Evolutionary conservation across 2,888 invertebrate genomes (phyloP), one percentile per base, ranked within the genome.

Genomic region (Oligia latruncula): DNA sequence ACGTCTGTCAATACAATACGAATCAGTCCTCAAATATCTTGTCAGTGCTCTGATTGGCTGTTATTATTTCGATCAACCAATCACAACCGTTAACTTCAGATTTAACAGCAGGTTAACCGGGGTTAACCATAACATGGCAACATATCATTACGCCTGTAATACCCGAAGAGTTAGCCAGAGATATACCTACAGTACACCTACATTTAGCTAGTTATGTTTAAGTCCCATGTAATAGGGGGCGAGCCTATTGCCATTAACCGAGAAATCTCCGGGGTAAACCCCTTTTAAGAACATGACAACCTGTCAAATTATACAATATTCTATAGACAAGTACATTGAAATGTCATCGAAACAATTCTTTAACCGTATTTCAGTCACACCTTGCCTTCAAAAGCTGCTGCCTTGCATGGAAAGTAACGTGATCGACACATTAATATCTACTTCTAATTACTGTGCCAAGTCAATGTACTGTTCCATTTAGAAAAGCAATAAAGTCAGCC

Each of bases 401-500:
- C 71, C 80, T 71, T 71, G 15, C 60, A 71, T 71, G 85, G 80
- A 72, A 80, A 66, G 71, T 55, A 74, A 89, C 89, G 86, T 89
- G 89, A 83, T 77, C 6, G 62, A 76, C 83, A 68, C 77, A 82
- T 87, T 80, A 82, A 83, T 78, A 55, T 55, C 55, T 55, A 75
- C 66, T 80, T 80, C 62, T 89, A 87, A 89, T 88, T 85, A 80
- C 81, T 77, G 73, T 74, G 73, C 71, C 73, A 86, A 80, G 87
- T 81, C 80, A 83, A 87, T 79, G 85, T 71, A 73, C 82, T 71
- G 83, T 74, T 77, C 80, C 60, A 85, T 85, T 88, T 87, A 74
- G 17, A 35, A 74, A 73, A 72, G 77, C 78, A 72, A 82, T 83
- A 74, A 87, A 75, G 17, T 70, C 65, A 13, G 66, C 40, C 68